Base-by-base conservation (phyloP, 2,797 vertebrate genomes). In the Platyrinchus mystaceus region DNA sequence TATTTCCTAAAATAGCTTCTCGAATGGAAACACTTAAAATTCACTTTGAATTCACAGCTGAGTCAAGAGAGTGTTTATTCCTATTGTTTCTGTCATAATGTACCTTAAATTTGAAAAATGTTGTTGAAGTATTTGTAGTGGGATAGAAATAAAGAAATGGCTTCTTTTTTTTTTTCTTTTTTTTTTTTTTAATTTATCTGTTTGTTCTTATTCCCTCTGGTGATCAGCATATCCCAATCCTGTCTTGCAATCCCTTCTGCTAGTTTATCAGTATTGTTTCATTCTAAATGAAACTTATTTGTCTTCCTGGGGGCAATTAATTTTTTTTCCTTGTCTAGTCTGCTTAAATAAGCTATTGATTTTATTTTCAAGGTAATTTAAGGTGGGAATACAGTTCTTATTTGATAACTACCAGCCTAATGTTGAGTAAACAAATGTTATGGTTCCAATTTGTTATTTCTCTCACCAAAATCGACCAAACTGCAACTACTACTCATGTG, bases 301-400 rank as follows among this genome's bases (percentile, higher is more conserved):
- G 34, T 79, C 84, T 96, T 96, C 86, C 93, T 94, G 16, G 6
- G 89, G 77, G 82, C 82, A 90, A 96, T 95, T 95, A 86, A 28
- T 89, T 89, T 75, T 50, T 46, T 50, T 62, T 94, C 69, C 75
- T 96, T 90, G 78, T 94, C 90, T 93, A 77, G 36, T 77, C 75
- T 95, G 64, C 84, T 97, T 97, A 97, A 98, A 97, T 96, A 98
- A 97, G 95, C 58, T 97, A 97, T 97, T 94, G 97, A 97, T 97
- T 98, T 97, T 96, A 90, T 97, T 97, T 97, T 96, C 91, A 90
- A 91, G 77, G 77, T 97, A 97, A 98, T 95, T 97, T 97, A 97
- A 97, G 94, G 89, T 87, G 56, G 89, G 95, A 96, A 96, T 95
- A 80, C 56, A 93, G 83, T 94, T 96, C 94, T 60, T 66, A 96